Conservation (phyloP, 2,888 invertebrate species). For the Scrobipalpa atriplicella region DNA sequence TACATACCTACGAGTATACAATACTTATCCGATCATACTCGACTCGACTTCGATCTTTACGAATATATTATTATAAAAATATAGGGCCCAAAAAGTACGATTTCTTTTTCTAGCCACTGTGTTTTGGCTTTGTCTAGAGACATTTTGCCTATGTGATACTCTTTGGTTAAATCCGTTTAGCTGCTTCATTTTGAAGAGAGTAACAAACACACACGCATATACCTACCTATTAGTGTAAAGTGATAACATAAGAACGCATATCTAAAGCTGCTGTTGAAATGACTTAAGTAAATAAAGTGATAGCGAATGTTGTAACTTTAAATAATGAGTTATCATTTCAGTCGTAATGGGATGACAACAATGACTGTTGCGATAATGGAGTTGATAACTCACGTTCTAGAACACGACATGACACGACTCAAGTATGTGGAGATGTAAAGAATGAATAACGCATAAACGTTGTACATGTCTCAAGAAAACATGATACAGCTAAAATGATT, state of each 20-base stretch:
- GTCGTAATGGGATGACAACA: constrained; percentile 14
- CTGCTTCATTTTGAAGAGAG: no score
- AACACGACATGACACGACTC: not conserved
- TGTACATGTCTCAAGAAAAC: not conserved
- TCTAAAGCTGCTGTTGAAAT: not conserved
- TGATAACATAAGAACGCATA: not conserved
- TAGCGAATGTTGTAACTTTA: constrained; percentile 12
- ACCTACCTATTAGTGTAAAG: not conserved
- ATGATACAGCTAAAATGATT: not conserved
- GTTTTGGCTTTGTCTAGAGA: no score
- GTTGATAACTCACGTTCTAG: constrained; percentile 15
- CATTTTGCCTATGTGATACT: no score
- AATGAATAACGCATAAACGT: not conserved
- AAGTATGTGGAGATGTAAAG: not conserved
- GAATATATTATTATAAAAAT: no score
- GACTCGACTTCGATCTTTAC: no score
- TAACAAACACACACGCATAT: not conserved
- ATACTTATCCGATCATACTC: no score
- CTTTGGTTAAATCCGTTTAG: no score
- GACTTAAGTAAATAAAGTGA: not conserved
- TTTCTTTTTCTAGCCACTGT: no score
- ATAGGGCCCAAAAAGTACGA: no score
- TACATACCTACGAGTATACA: no score
- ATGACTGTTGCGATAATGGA: not conserved
- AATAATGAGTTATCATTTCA: constrained; percentile 4